Conservation (phyloP, 2,113 vertebrate species). For the Furnarius figulus region DNA sequence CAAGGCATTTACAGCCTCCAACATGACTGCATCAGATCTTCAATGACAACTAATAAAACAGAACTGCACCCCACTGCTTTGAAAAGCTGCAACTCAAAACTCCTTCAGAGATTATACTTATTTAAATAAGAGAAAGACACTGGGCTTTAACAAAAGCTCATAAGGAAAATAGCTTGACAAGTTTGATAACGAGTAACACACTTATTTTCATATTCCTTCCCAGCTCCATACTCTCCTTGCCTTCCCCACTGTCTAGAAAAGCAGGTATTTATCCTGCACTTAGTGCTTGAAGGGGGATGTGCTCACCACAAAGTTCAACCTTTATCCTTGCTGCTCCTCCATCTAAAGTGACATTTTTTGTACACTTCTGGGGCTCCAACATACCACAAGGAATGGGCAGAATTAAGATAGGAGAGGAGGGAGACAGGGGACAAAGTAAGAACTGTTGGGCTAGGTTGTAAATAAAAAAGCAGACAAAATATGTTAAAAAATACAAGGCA, state of each 20-base stretch:
- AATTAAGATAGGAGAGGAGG: neutral
- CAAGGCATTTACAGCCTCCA: conserved; percentile 9
- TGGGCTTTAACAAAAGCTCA: conserved; percentile 22
- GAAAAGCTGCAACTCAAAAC: conserved; percentile 35
- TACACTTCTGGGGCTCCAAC: neutral
- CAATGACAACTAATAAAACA: conserved; percentile 53
- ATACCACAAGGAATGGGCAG: neutral
- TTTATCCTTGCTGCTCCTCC: neutral
- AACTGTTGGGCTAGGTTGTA: conserved; percentile 23
- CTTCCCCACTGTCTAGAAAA: neutral
- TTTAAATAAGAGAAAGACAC: conserved; percentile 47
- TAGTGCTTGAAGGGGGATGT: neutral
- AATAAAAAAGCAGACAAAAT: conserved; percentile 40
- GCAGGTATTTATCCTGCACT: neutral
- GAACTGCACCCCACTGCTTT: conserved; percentile 56
- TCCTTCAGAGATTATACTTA: conserved; percentile 51
- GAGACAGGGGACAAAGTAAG: neutral
- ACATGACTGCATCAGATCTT: conserved; percentile 39
- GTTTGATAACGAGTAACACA: conserved; percentile 4
- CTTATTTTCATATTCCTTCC: neutral
- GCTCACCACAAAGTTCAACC: neutral
- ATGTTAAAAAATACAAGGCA: conserved; percentile 59
- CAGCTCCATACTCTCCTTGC: neutral
- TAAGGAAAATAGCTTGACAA: conserved; percentile 24
- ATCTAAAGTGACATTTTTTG: neutral